Percentiles rank a stretch among this genome's conserved stretches.
phyloP scores from a whole-genome alignment of 2,888 invertebrate genomes.

The Pyrochroa serraticornis region DNA sequence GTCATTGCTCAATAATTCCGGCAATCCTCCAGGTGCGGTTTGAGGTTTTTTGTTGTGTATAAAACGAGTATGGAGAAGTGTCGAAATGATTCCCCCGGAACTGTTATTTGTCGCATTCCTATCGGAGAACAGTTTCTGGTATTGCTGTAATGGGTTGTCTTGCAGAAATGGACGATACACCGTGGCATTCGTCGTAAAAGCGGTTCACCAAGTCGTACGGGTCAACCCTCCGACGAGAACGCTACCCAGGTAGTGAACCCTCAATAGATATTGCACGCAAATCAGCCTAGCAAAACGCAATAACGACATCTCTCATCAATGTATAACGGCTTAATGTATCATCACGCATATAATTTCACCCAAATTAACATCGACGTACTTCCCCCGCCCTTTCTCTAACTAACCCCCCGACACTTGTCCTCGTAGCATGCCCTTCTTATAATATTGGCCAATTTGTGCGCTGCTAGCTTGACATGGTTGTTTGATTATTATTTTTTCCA shows the following conservation, averaged over 20 bases:
- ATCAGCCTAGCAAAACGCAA: slow-evolving; percentile 19
- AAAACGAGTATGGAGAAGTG: slow-evolving; percentile 13
- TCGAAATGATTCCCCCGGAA: background rate
- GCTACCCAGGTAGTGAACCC: slow-evolving; percentile 62
- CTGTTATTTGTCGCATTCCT: background rate
- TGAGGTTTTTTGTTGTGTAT: background rate
- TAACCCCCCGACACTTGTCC: no score
- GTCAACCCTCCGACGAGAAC: slow-evolving; percentile 60
- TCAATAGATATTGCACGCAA: slow-evolving; percentile 36
- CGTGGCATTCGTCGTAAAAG: slow-evolving; percentile 79
- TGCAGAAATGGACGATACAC: slow-evolving; percentile 82
- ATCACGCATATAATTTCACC: slow-evolving; percentile 10
- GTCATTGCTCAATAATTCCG: no score
- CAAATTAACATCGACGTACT: slow-evolving; percentile 9
- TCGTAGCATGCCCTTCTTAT: no score
- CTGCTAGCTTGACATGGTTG: slow-evolving; percentile 14
- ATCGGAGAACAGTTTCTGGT: slow-evolving; percentile 5
- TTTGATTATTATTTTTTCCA: slow-evolving; percentile 15
- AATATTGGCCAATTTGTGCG: background rate
- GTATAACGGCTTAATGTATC: slow-evolving; percentile 19
- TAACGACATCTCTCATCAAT: slow-evolving; percentile 9
- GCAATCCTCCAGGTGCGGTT: no score
- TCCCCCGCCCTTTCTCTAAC: no score
- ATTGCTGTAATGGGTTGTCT: slow-evolving; percentile 44
- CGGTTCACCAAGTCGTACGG: slow-evolving; percentile 63